Evolutionary conservation across 2,797 vertebrate genomes (phyloP).

Genomic region (Anisognathus igniventris): DNA sequence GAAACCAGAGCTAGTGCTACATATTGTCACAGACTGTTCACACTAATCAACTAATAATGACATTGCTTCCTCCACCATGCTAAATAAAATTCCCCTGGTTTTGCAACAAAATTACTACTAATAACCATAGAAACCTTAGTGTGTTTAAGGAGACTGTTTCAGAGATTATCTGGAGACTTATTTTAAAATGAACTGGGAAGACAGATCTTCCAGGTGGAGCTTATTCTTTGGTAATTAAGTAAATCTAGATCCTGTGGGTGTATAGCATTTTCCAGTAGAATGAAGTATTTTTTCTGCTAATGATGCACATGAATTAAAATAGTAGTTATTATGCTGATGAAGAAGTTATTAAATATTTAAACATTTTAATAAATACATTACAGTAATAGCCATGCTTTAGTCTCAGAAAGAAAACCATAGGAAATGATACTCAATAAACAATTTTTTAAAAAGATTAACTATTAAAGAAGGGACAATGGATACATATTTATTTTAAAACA

Average conservation of each 20-base stretch:
- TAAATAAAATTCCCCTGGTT: slow-evolving; percentile 71
- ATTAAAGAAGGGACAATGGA: slow-evolving; percentile 52
- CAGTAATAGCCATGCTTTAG: slow-evolving; percentile 55
- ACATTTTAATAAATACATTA: slow-evolving; percentile 65
- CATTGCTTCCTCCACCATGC: slow-evolving; percentile 31
- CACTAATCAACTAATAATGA: slow-evolving; percentile 76
- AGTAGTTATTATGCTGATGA: slow-evolving; percentile 30
- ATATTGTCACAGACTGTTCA: slow-evolving; percentile 70
- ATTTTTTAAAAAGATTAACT: slow-evolving; percentile 20
- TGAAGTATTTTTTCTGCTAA: slow-evolving; percentile 65
- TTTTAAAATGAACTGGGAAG: slow-evolving; percentile 58
- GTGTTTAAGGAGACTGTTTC: slow-evolving; percentile 63
- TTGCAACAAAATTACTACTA: slow-evolving; percentile 73
- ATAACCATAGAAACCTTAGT: slow-evolving; percentile 68
- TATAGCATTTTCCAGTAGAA: slow-evolving; percentile 52
- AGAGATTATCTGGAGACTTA: slow-evolving; percentile 71
- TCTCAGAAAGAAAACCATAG: not conserved
- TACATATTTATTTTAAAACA: slow-evolving; percentile 23
- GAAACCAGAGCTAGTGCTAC: slow-evolving; percentile 61
- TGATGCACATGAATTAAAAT: slow-evolving; percentile 60
- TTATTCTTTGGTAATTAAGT: slow-evolving; percentile 76
- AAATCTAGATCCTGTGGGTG: slow-evolving; percentile 69
- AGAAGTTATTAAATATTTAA: slow-evolving; percentile 66
- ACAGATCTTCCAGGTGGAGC: slow-evolving; percentile 67
- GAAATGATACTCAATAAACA: slow-evolving; percentile 51